Percentiles rank a stretch among this genome's conserved stretches.
phyloP scores from a whole-genome alignment of 2,888 invertebrate species.

The Lepidonotus clava region DNA sequence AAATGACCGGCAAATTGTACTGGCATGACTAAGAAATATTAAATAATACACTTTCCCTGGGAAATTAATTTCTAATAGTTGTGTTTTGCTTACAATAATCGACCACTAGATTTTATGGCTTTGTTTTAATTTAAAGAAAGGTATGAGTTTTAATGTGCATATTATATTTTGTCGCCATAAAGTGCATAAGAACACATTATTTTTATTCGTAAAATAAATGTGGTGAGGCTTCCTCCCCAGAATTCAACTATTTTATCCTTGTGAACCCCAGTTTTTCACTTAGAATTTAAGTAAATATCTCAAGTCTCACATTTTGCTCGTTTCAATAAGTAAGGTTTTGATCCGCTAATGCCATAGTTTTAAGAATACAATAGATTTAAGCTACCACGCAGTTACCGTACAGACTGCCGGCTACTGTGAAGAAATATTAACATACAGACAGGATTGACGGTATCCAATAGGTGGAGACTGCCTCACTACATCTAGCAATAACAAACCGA shows the following conservation, averaged over 20 bases:
- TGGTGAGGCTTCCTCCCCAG: constrained; percentile 21
- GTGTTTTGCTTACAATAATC: constrained; percentile 39
- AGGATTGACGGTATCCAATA: too few relatives aligned
- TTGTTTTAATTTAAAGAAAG: not conserved
- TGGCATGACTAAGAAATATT: constrained; percentile 44
- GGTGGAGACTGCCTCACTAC: too few relatives aligned
- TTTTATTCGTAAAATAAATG: constrained; percentile 31
- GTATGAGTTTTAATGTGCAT: not conserved
- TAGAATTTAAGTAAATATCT: too few relatives aligned
- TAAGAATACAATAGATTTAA: too few relatives aligned
- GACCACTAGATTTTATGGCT: not conserved
- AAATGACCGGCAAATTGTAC: constrained; percentile 52
- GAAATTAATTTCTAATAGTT: constrained; percentile 14
- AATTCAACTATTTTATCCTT: not conserved
- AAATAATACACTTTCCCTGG: constrained; percentile 51
- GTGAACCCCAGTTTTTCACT: not conserved
- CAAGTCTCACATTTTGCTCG: too few relatives aligned
- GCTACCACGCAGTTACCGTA: too few relatives aligned
- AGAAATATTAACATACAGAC: too few relatives aligned
- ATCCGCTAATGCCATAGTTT: too few relatives aligned
- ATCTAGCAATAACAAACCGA: too few relatives aligned
- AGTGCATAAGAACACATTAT: constrained; percentile 22
- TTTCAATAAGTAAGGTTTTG: too few relatives aligned
- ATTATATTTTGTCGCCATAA: not conserved
- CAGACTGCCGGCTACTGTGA: too few relatives aligned